Percentiles rank a stretch among this genome's conserved stretches.
Evolutionary conservation across 2,113 vertebrate genomes (phyloP).

Genomic region (Neotoma lepida): DNA sequence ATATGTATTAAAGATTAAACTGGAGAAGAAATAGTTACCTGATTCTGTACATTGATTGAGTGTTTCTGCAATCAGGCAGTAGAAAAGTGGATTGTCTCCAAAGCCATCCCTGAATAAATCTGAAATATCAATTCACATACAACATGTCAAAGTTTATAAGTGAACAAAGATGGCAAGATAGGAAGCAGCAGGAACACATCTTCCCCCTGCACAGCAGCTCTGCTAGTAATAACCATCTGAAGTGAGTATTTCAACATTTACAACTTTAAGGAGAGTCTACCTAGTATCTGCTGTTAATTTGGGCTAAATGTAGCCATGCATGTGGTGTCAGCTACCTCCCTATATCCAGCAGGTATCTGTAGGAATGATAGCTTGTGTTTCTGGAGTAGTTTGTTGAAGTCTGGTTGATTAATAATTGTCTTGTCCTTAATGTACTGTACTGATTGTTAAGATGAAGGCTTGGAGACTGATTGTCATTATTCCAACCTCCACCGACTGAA

Average conservation of each 20-base stretch:
- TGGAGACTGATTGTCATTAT: not conserved
- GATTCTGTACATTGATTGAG: constrained; percentile 73
- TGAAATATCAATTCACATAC: constrained; percentile 73
- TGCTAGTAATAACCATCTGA: not conserved
- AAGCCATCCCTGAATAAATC: constrained; percentile 89
- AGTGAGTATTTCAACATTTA: constrained; percentile 38
- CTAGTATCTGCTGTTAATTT: constrained; percentile 10
- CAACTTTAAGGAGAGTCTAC: not conserved
- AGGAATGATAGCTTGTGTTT: not conserved
- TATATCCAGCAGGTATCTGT: not conserved
- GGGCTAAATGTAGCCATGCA: not conserved
- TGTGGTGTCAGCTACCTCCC: not conserved
- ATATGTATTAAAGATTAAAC: constrained; percentile 17
- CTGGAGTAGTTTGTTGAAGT: not conserved
- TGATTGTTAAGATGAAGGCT: not conserved
- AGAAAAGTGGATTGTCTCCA: constrained; percentile 86
- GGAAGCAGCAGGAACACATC: not conserved
- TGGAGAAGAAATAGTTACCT: constrained; percentile 67
- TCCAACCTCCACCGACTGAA: not conserved
- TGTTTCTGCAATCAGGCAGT: constrained; percentile 86
- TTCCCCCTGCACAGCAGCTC: not conserved
- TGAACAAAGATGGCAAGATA: not conserved
- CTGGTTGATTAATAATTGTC: not conserved
- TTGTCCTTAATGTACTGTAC: not conserved
- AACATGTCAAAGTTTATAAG: constrained; percentile 36